Conservation (phyloP, 2,888 invertebrate species). For the Agriopis leucophaearia region DNA sequence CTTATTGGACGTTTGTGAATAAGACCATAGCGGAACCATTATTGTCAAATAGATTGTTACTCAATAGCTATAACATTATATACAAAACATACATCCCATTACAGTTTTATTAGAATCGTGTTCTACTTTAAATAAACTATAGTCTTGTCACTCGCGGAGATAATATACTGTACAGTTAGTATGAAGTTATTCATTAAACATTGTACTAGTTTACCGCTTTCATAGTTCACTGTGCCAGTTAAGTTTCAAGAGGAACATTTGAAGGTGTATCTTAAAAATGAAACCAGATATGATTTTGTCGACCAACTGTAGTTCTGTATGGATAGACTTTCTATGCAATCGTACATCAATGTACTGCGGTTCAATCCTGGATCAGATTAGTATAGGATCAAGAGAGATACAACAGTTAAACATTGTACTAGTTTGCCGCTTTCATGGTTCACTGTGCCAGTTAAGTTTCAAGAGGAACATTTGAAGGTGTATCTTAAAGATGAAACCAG, state of each 20-base stretch:
- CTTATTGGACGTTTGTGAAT: constrained; percentile 12
- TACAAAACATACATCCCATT: constrained; percentile 7
- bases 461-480: neutral
- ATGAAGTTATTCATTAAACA: neutral
- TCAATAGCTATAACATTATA: constrained; percentile 1
- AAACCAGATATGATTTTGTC: neutral
- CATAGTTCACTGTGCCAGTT: neutral
- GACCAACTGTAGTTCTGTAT: neutral
- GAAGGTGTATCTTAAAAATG: neutral
- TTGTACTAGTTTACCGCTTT: neutral
- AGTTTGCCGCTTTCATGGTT: neutral
- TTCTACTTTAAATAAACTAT: neutral
- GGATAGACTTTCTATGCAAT: neutral
- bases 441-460: neutral
- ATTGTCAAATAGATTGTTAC: neutral
- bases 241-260: neutral
- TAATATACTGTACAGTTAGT: neutral
- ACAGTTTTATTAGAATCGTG: neutral
- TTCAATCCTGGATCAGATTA: too few species aligned
- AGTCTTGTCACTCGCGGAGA: constrained; percentile 11
- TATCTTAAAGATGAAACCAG: neutral
- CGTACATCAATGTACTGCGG: too few species aligned
- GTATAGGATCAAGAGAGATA: too few species aligned
- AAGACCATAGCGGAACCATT: neutral
- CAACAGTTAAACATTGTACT: neutral